These are phyloP conservation scores for Agriopis aurantiaria DNA, from an alignment of 2,888 invertebrate species.

Conservation along the genomic window DNA sequence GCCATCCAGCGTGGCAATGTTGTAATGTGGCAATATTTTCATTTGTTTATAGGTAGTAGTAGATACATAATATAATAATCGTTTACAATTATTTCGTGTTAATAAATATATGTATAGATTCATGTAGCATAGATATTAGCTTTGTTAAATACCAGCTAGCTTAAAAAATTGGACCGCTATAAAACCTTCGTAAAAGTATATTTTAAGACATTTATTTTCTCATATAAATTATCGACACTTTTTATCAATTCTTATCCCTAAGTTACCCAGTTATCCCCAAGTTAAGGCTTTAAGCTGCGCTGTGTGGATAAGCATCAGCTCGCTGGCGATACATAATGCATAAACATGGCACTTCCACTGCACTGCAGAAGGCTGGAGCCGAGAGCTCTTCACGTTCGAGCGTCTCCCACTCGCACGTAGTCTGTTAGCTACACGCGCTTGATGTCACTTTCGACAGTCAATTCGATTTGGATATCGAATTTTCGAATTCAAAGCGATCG, in stretches of 20 bases:
- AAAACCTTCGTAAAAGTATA: background rate
- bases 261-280: conserved; percentile 45
- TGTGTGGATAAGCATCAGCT: conserved; percentile 54
- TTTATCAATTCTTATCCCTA: conserved; percentile 31
- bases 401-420: conserved; percentile 56
- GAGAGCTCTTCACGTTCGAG: conserved; percentile 67
- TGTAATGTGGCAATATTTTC: too few species aligned
- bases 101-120: background rate
- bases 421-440: conserved; percentile 48
- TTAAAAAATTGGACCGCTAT: background rate
- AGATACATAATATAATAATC: too few species aligned
- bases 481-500: conserved; percentile 12
- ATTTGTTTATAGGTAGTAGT: too few species aligned
- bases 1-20: too few species aligned
- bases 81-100: too few species aligned
- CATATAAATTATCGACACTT: conserved; percentile 11
- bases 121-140: too few species aligned
- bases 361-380: conserved; percentile 55
- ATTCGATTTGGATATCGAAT: conserved; percentile 22
- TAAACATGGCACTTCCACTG: conserved; percentile 61
- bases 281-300: conserved; percentile 57
- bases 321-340: conserved; percentile 64
- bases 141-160: background rate
- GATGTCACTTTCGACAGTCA: conserved; percentile 40
- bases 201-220: too few species aligned